Conservation (phyloP, 2,113 vertebrate species). For the Hepsetus odoe region DNA sequence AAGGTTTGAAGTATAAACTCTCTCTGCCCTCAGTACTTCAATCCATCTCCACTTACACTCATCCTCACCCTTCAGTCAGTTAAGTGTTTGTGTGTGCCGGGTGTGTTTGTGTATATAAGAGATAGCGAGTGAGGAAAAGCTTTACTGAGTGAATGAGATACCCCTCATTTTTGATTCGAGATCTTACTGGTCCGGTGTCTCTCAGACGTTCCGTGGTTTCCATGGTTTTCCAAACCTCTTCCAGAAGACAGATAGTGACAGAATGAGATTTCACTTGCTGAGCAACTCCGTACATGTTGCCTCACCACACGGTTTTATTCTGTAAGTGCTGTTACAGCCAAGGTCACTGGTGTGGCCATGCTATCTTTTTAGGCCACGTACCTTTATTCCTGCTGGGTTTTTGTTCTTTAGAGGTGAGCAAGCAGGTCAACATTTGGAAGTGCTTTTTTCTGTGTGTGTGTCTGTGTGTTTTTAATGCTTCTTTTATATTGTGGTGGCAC, state of each 20-base stretch:
- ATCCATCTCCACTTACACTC: background rate
- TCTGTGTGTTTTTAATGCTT: too few relatives aligned
- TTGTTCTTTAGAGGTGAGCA: too few relatives aligned
- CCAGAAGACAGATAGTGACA: background rate
- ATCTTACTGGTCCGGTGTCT: background rate
- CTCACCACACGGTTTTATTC: background rate
- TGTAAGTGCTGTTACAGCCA: background rate
- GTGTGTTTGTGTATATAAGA: background rate
- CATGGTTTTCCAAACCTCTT: background rate
- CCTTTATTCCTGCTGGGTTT: too few relatives aligned
- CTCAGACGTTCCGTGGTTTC: background rate
- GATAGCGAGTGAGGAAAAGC: background rate
- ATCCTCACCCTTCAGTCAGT: background rate
- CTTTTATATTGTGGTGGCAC: too few relatives aligned
- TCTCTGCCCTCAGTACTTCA: background rate
- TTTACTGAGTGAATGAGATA: background rate
- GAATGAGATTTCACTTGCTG: background rate
- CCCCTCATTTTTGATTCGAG: background rate
- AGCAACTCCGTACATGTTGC: background rate
- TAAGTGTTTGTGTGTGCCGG: background rate
- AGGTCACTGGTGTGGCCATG: too few relatives aligned
- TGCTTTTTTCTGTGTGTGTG: too few relatives aligned
- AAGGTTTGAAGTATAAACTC: slow-evolving; percentile 2
- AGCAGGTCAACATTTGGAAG: too few relatives aligned
- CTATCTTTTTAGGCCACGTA: too few relatives aligned